A percentile compares a stretch with the other conserved stretches of the same genome.
phyloP scores from a whole-genome alignment of 53 echinoderm and acorn worm species.

The Apostichopus leukothele region DNA sequence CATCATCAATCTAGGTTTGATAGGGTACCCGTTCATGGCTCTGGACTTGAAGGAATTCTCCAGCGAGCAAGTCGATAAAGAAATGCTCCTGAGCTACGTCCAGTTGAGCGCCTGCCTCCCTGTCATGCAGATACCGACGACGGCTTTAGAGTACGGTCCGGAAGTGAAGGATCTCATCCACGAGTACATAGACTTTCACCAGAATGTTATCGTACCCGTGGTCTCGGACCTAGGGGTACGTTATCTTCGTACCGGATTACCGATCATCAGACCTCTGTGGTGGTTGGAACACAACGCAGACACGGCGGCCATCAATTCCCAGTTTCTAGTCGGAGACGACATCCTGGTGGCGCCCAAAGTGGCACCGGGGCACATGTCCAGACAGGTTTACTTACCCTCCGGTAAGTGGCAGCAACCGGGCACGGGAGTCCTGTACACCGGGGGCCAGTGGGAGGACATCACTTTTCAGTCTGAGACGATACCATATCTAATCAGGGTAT shows the following conservation, averaged over 20 bases:
- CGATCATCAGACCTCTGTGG: constrained; percentile 87
- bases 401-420: constrained; percentile 72
- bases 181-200: constrained; percentile 71
- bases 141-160: constrained; percentile 63
- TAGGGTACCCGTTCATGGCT: constrained; percentile 87
- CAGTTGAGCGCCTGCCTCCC: constrained; percentile 86
- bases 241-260: constrained; percentile 51
- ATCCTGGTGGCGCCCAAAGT: constrained; percentile 78
- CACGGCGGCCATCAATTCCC: constrained; percentile 56
- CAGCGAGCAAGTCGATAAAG: constrained; percentile 42
- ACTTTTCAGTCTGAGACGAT: constrained; percentile 2
- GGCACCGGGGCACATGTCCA: constrained; percentile 47
- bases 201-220: constrained; percentile 46
- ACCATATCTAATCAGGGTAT: not conserved
- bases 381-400: constrained; percentile 80
- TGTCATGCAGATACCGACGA: constrained; percentile 79
- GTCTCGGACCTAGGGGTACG: constrained; percentile 50
- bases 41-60: constrained; percentile 61
- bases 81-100: constrained; percentile 80
- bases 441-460: constrained; percentile 59
- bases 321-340: constrained; percentile 88
- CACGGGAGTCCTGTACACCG: constrained; percentile 8
- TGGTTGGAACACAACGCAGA: constrained; percentile 51
- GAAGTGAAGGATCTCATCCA: constrained; percentile 56
- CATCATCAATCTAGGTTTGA: constrained; percentile 71